Conservation (phyloP, 2,797 vertebrate species). For the Glossophaga mutica region DNA sequence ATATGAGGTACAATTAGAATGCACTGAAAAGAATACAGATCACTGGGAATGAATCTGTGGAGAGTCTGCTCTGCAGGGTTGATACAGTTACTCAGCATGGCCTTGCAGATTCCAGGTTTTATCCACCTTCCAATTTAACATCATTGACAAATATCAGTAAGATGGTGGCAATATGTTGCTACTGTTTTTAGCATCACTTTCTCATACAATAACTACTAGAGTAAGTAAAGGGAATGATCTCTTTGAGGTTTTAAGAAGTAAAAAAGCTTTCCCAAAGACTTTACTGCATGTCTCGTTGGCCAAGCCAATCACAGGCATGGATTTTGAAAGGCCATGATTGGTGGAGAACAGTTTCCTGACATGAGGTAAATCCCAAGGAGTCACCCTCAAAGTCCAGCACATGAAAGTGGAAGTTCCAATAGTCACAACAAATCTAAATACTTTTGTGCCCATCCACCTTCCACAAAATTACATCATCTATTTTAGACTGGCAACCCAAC, state of each 20-base stretch:
- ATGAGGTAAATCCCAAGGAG: background rate
- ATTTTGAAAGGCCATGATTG: background rate
- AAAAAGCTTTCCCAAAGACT: background rate
- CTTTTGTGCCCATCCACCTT: background rate
- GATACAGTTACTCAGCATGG: background rate
- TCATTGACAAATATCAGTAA: background rate
- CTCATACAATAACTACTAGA: background rate
- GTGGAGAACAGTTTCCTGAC: background rate
- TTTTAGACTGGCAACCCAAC: background rate
- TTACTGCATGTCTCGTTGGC: background rate
- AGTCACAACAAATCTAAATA: background rate
- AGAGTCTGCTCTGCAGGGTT: background rate
- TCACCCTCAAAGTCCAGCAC: background rate
- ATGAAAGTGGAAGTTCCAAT: background rate
- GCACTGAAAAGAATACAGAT: background rate
- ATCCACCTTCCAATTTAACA: background rate
- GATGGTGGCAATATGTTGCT: background rate
- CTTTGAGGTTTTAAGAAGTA: background rate
- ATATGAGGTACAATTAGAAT: background rate
- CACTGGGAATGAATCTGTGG: background rate
- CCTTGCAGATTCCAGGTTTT: background rate
- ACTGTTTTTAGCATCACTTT: background rate
- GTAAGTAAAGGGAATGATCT: background rate
- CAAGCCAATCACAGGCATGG: background rate
- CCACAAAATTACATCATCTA: background rate